A percentile compares a stretch with the other conserved stretches of the same genome.
These are phyloP conservation scores for Pharmacophagus antenor DNA, from an alignment of 2,888 invertebrate genomes.

Conservation along the genomic window DNA sequence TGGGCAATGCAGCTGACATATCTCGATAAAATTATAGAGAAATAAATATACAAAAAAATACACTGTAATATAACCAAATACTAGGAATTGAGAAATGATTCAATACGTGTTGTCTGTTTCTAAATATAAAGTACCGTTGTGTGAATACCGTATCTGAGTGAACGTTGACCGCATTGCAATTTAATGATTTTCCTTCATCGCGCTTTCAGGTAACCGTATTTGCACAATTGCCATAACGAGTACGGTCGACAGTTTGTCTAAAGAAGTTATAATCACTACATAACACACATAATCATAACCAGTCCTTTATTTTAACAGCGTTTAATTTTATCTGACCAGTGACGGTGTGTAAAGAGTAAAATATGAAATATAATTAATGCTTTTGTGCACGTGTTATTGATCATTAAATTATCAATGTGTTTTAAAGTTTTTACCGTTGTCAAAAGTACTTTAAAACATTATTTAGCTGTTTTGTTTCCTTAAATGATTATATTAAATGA, in stretches of 20 bases:
- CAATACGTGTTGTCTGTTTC: constrained; percentile 65
- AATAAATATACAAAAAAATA: constrained; percentile 40
- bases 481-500: too few relatives aligned
- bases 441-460: too few relatives aligned
- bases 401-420: too few relatives aligned
- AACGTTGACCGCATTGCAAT: constrained; percentile 62
- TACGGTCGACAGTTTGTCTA: constrained; percentile 4
- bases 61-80: constrained; percentile 52
- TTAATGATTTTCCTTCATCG: constrained; percentile 52
- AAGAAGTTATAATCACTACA: constrained; percentile 25
- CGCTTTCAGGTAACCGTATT: constrained; percentile 45
- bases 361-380: too few relatives aligned
- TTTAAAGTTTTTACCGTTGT: too few relatives aligned
- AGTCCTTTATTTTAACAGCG: constrained; percentile 1
- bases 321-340: too few relatives aligned
- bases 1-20: constrained; percentile 7
- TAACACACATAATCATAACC: constrained; percentile 17
- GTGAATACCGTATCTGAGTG: constrained; percentile 59
- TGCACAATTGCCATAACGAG: constrained; percentile 44
- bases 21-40: constrained; percentile 15
- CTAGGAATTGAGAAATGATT: constrained; percentile 58
- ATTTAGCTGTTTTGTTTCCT: too few relatives aligned
- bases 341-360: too few relatives aligned
- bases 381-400: too few relatives aligned
- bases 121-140: constrained; percentile 73